Evolutionary conservation across 1,140 invertebrate species (phyloP).

Genomic region (Mesaphorura yosii): DNA sequence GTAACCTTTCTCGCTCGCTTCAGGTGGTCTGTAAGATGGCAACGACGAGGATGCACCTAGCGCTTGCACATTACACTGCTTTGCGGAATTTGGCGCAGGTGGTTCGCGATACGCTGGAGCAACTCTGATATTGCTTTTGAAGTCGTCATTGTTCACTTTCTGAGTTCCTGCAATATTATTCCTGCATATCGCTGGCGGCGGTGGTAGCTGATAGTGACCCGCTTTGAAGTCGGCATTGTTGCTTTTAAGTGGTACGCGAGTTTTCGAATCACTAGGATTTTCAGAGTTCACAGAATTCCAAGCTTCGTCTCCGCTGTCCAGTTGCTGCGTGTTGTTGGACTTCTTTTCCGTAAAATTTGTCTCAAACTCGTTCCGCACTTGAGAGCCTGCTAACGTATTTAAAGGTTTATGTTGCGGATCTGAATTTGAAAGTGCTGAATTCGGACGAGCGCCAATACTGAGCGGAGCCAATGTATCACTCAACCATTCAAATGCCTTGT

Average conservation of each 20-base stretch:
- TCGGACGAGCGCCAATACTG: constrained; percentile 16
- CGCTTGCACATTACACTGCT: neutral
- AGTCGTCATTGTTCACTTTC: neutral
- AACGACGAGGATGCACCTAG: neutral
- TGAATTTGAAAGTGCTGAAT: constrained; percentile 4
- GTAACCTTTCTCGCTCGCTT: constrained; percentile 5
- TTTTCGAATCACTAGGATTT: too few species aligned
- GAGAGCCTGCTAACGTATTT: neutral
- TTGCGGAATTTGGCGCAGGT: constrained; percentile 7
- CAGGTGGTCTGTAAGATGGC: too few species aligned
- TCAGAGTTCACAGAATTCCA: constrained; percentile 28
- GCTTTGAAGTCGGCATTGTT: neutral
- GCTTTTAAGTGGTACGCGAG: neutral
- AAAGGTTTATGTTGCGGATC: neutral
- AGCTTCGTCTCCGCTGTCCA: constrained; percentile 30
- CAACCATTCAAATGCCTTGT: constrained; percentile 33
- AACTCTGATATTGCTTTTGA: neutral
- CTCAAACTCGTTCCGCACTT: neutral
- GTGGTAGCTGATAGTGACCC: constrained; percentile 17
- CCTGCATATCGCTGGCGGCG: constrained; percentile 17
- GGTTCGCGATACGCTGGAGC: constrained; percentile 22
- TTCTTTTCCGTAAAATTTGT: neutral
- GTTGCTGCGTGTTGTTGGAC: neutral
- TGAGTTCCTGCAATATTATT: constrained; percentile 4
- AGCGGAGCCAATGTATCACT: constrained; percentile 27